Evolutionary conservation across 2,888 invertebrate species (phyloP).

Genomic region (Conops quadrifasciatus): DNA sequence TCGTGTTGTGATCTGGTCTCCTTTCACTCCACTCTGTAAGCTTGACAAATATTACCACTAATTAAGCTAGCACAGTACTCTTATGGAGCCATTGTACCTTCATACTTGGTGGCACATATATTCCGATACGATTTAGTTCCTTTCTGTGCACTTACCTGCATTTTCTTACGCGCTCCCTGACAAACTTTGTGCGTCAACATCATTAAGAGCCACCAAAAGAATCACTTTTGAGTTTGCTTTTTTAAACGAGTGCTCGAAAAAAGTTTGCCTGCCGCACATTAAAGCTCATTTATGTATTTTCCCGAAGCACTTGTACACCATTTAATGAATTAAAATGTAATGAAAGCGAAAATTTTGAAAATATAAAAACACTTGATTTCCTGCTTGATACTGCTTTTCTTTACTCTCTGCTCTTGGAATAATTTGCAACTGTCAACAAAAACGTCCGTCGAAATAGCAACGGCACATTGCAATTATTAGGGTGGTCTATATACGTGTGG

Average conservation of each 20-base stretch:
- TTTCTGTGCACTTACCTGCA: conserved; percentile 66
- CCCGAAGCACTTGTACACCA: neutral
- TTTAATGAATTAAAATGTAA: neutral
- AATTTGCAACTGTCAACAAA: conserved; percentile 26
- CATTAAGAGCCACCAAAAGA: conserved; percentile 45
- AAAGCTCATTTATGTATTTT: conserved; percentile 32
- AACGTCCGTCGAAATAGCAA: neutral
- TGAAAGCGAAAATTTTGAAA: conserved; percentile 15
- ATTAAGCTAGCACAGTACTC: no score
- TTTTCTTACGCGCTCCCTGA: conserved; percentile 65
- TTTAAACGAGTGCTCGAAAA: conserved; percentile 21
- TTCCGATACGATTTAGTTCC: neutral
- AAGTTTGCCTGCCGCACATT: neutral
- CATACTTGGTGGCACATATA: no score
- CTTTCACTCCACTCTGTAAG: no score
- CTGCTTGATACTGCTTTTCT: no score
- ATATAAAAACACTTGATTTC: neutral
- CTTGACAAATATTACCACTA: no score
- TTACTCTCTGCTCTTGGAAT: conserved; percentile 12
- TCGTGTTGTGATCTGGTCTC: neutral
- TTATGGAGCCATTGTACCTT: no score
- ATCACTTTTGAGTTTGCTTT: conserved; percentile 23
- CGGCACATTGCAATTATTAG: no score
- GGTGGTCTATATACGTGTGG: no score
- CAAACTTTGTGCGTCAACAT: conserved; percentile 67